Conservation (phyloP, 1,140 invertebrate species). For the Megalopta genalis region DNA sequence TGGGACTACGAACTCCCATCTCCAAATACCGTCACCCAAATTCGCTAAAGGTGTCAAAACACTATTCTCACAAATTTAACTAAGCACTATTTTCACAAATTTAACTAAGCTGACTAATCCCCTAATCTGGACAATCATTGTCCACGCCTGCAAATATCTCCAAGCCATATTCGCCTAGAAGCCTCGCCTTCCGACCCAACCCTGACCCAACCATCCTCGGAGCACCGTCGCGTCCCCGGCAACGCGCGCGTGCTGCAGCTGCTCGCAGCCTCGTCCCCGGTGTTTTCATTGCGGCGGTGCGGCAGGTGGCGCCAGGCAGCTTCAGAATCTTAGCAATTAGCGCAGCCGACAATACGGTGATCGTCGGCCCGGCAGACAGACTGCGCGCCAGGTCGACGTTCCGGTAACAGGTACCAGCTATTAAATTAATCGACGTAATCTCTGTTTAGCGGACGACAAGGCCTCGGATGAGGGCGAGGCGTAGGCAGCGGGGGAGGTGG, state of each 20-base stretch:
- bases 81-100: too few species aligned
- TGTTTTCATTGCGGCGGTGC: too few species aligned
- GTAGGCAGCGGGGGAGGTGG: too few species aligned
- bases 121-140: too few species aligned
- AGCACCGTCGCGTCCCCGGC: background rate
- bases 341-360: slow-evolving; percentile 32
- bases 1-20: too few species aligned
- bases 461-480: background rate
- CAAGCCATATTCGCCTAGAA: too few species aligned
- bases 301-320: slow-evolving; percentile 9
- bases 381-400: background rate
- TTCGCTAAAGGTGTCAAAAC: too few species aligned
- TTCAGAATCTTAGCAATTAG: slow-evolving; percentile 30
- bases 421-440: slow-evolving; percentile 50
- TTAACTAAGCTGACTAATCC: too few species aligned
- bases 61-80: too few species aligned
- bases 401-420: background rate
- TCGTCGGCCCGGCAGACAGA: slow-evolving; percentile 1
- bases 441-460: slow-evolving; percentile 27
- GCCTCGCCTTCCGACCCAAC: background rate
- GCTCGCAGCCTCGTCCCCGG: background rate
- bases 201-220: background rate
- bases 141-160: too few species aligned
- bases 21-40: too few species aligned
- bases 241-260: background rate